Conservation (phyloP, 2,888 invertebrate genomes). For the Bembecia ichneumoniformis region DNA sequence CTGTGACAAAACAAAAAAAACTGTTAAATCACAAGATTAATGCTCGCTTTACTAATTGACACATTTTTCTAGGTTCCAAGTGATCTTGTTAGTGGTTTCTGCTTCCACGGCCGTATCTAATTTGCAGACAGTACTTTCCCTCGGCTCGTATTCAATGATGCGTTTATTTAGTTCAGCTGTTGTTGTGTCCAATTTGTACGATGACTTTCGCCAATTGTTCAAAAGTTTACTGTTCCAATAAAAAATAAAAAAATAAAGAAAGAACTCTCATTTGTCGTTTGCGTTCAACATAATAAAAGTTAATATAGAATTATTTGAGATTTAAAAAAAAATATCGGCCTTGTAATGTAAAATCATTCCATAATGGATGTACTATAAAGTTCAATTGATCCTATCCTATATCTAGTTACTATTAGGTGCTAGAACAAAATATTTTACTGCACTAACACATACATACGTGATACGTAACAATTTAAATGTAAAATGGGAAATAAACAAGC, state of each 20-base stretch:
- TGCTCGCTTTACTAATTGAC: constrained; percentile 1
- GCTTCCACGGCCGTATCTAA: constrained; percentile 2
- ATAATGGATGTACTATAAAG: too few species aligned
- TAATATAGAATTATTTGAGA: too few species aligned
- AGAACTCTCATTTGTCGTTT: neutral
- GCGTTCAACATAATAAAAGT: too few species aligned
- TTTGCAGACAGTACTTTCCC: constrained; percentile 6
- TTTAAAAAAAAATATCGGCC: too few species aligned
- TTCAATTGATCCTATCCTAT: too few species aligned
- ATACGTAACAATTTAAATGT: too few species aligned
- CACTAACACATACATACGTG: too few species aligned
- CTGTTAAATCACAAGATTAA: constrained; percentile 1
- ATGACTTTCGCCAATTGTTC: constrained; percentile 37
- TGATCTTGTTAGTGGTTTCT: constrained; percentile 1
- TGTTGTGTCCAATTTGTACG: constrained; percentile 24
- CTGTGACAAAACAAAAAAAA: constrained; percentile 6
- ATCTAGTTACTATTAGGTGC: too few species aligned
- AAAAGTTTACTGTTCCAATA: neutral
- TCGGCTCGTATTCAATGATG: neutral
- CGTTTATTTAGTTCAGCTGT: neutral
- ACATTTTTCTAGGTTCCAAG: neutral
- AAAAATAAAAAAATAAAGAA: neutral
- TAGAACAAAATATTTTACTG: too few species aligned
- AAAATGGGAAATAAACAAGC: too few species aligned
- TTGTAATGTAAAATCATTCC: too few species aligned